Base-by-base conservation (phyloP, 1,140 invertebrate species). In the Lordiphosa stackelbergi region DNA sequence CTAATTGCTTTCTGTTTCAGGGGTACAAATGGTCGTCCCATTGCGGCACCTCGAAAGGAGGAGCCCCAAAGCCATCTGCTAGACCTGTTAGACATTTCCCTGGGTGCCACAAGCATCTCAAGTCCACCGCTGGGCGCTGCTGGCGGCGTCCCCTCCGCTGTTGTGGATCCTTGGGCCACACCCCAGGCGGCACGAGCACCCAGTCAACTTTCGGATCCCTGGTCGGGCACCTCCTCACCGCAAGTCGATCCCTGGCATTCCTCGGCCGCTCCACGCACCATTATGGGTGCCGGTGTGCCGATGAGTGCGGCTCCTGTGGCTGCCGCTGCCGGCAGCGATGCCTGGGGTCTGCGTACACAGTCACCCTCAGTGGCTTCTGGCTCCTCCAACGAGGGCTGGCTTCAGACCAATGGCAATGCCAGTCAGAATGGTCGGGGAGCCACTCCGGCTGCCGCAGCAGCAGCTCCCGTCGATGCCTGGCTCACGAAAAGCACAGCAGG, bases 31-130 rank as follows among this genome's bases (percentile, higher is more conserved):
- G 81, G 77, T 2, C 68, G 73, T 4, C 77, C 77, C 3, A 56
- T 72, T n/a, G 35, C 73, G n/a, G 66, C 69, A 28, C 73, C 84
- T 13, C 77, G 71, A 7, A 70, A 72, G 47, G 77, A 81, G 53
- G 73, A 84, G 31, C 77, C 90, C 45, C 91, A 91, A 85, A 94
- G 92, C 78, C 93, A 94, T 83, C 90, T 96, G 87, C 88, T 95
- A 31, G 95, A 96, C 88, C 89, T 96, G 73, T 88, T 96, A 64
- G 95, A 96, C 84, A 93, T 96, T 40, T 93, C 92, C 87, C 88
- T 96, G 65, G 91, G 92, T 16, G 91, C 92, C 57, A 88, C 90
- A 1, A 85, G 89, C 37, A 85, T 86, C 56, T 88, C 89, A 11
- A 88, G 66, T 71, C 84, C 68, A 40, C 86, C 85, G 12, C 54